A percentile compares a stretch with the other conserved stretches of the same genome.
Evolutionary conservation across 1,140 invertebrate species (phyloP).

Genomic region (Helicoverpa zea): DNA sequence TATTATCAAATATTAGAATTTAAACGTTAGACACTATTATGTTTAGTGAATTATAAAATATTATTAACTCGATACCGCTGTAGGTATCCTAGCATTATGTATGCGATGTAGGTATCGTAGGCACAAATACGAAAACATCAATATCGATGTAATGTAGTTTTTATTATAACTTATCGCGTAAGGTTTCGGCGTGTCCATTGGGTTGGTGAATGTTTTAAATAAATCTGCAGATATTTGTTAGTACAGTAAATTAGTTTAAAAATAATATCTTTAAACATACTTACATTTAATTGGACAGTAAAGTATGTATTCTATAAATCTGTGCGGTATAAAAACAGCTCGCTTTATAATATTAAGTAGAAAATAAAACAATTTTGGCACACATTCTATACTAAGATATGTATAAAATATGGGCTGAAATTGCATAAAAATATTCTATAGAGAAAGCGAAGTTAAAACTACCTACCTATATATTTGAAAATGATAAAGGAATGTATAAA

Average conservation of each 20-base stretch:
- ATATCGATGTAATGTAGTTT: slow-evolving; percentile 12
- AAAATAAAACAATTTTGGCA: too few species aligned
- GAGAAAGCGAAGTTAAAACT: too few species aligned
- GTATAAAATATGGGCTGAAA: too few species aligned
- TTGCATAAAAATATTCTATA: too few species aligned
- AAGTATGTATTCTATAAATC: too few species aligned
- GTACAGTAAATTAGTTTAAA: background rate
- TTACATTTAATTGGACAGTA: too few species aligned
- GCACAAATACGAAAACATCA: slow-evolving; percentile 31
- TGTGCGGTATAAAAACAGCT: too few species aligned
- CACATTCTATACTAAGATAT: too few species aligned
- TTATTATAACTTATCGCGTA: background rate
- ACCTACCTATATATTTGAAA: background rate
- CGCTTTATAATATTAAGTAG: too few species aligned
- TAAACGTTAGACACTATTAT: slow-evolving; percentile 17
- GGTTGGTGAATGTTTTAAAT: background rate
- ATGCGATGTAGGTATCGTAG: background rate
- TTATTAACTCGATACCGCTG: background rate
- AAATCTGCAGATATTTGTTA: too few species aligned
- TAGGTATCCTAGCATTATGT: slow-evolving; percentile 23
- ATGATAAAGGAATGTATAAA: background rate
- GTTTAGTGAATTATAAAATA: slow-evolving; percentile 26
- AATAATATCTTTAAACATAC: background rate
- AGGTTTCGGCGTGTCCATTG: slow-evolving; percentile 26
- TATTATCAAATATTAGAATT: slow-evolving; percentile 38